Conservation (phyloP, 2,113 vertebrate genomes). For the Himantopus leucocephalus region DNA sequence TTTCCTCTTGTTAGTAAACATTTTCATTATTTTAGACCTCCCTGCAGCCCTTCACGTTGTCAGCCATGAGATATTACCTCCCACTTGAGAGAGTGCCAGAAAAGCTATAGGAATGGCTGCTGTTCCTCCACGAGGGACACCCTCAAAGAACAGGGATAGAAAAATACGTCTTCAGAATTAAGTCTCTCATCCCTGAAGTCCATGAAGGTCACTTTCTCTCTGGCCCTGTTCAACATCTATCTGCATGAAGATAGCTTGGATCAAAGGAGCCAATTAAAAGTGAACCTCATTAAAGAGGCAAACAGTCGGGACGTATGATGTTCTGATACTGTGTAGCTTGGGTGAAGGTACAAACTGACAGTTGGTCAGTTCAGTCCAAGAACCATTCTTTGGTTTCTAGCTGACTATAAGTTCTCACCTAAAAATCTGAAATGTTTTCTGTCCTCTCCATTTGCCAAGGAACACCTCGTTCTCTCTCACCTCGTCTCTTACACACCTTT, state of each 20-base stretch:
- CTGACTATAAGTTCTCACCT: background rate
- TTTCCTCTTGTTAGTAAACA: constrained; percentile 14
- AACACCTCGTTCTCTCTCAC: background rate
- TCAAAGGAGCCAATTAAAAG: background rate
- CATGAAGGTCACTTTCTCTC: background rate
- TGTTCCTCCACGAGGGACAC: background rate
- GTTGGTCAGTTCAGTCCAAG: background rate
- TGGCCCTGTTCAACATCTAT: background rate
- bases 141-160: background rate
- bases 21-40: background rate
- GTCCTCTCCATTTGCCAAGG: background rate
- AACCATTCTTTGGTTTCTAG: background rate
- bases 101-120: background rate
- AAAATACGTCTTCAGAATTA: background rate
- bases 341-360: background rate
- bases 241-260: background rate
- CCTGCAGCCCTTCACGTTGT: background rate
- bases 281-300: background rate
- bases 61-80: background rate
- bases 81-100: background rate
- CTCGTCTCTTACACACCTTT: background rate
- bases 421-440: background rate
- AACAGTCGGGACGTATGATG: fast-evolving
- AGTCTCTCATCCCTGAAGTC: background rate
- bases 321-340: background rate